Conservation (phyloP, 2,113 vertebrate species). For the Quiscalus mexicanus region DNA sequence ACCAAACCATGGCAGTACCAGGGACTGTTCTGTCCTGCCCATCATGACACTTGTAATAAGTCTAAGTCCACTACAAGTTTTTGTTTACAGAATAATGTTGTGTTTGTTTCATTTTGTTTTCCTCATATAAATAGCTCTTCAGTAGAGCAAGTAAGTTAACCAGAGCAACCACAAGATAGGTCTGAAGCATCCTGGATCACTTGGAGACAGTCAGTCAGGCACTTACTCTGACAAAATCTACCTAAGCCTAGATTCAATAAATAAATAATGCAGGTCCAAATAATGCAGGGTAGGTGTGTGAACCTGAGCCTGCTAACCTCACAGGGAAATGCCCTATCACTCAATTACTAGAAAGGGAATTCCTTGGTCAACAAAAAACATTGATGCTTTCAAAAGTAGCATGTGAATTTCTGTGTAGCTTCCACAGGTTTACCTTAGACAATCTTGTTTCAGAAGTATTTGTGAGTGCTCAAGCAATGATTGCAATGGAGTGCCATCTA, state of each 20-base stretch:
- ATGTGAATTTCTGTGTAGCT: background rate
- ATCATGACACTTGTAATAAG: background rate
- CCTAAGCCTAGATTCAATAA: background rate
- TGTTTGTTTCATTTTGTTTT: background rate
- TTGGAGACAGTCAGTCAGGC: background rate
- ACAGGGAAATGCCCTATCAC: background rate
- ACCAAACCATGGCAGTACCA: background rate
- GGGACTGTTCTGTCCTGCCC: background rate
- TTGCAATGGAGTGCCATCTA: background rate
- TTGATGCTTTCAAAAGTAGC: background rate
- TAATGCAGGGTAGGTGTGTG: background rate
- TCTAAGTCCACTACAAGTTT: background rate
- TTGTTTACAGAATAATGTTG: background rate
- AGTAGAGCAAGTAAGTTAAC: background rate
- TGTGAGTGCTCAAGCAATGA: background rate
- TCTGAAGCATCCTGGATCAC: background rate
- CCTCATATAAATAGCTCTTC: background rate
- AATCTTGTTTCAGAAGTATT: background rate
- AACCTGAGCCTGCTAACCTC: background rate
- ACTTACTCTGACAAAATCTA: background rate
- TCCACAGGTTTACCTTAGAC: background rate
- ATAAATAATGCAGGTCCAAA: background rate
- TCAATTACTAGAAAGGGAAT: background rate
- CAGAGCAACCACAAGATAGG: background rate
- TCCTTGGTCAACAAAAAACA: background rate